Percentiles rank a stretch among this genome's conserved stretches.
These are phyloP conservation scores for Zoanthus solanderi DNA, from an alignment of 92 coral and sea anemone species.

Conservation along the genomic window DNA sequence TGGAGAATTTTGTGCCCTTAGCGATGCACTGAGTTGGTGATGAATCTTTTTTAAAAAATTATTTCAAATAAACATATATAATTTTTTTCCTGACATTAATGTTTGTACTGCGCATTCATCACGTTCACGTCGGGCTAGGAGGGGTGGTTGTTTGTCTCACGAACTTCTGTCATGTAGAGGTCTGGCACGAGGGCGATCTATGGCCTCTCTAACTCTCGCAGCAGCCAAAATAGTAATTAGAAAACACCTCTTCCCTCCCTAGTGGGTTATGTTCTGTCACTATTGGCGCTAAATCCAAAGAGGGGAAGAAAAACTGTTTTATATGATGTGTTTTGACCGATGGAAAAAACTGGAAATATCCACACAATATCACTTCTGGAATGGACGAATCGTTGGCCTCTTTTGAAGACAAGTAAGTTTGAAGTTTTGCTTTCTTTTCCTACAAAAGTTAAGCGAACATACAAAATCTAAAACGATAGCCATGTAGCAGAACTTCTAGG, in stretches of 20 bases:
- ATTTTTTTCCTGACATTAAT: too few relatives aligned
- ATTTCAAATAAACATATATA: too few relatives aligned
- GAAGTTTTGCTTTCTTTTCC: background rate
- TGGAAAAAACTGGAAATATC: background rate
- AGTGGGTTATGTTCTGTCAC: background rate
- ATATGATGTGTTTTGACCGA: background rate
- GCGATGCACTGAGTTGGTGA: too few relatives aligned
- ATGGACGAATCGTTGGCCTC: background rate
- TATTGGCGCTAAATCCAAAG: background rate
- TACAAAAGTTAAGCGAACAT: background rate
- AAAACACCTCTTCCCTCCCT: background rate
- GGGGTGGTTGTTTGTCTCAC: background rate
- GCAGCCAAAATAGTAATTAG: background rate
- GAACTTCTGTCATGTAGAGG: background rate
- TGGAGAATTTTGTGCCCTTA: too few relatives aligned
- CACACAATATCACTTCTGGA: background rate
- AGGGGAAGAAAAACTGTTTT: background rate
- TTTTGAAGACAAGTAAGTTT: background rate
- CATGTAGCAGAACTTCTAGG: background rate
- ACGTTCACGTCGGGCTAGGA: background rate
- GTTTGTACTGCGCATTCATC: too few relatives aligned
- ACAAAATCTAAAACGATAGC: background rate
- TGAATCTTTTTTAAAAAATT: too few relatives aligned
- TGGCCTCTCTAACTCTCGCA: background rate
- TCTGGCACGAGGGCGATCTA: background rate